Evolutionary conservation across 2,113 vertebrate genomes (phyloP), one percentile per base, ranked within the genome.

Genomic region (Synodontis membranacea): DNA sequence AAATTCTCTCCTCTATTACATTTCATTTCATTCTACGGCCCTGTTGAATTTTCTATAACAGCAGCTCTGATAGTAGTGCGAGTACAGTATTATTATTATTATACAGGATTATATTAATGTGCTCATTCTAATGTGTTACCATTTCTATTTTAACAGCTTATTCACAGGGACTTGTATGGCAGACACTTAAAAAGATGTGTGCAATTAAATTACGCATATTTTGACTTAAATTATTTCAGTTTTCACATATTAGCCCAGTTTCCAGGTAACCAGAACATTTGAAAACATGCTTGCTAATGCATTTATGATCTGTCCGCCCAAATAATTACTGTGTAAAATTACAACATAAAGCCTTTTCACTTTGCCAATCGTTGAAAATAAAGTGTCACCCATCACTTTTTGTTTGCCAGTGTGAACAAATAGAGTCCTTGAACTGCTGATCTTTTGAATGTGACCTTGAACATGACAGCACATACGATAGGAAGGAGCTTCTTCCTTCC

Each of bases 401-500:
- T 54, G 78, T 80, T 80, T 15, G 34, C 37, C 23, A 52, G 25
- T 39, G 28, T 80, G n/a, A 54, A 80, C 78, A 80, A 39, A 25
- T 39, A 58, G 50, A 21, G 48, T 34, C 48, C 46, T 31, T 72
- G 34, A 68, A 37, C 70, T 74, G 72, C 39, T 44, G 44, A 76
- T 48, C 74, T 42, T 11, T 23, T 72, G 76, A 58, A 50, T n/a
- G 82, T 50, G 74, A 79, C 68, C 37, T 82, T 34, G 66, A 82
- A 68, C 80, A 31, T 31, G n/a, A 83, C n/a, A 34, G 54, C 31
- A 44, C 60, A 84, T 82, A 87, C 39, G 64, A 34, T 81, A 88
- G 88, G 89, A 91, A 86, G 86, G 23, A 48, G 54, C 86, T 88
- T 46, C 60, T 88, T 90, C 88, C 90, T 91, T 92, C 91, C 89